Base-by-base conservation (phyloP, 2,797 vertebrate species). In the Danio choprae region DNA sequence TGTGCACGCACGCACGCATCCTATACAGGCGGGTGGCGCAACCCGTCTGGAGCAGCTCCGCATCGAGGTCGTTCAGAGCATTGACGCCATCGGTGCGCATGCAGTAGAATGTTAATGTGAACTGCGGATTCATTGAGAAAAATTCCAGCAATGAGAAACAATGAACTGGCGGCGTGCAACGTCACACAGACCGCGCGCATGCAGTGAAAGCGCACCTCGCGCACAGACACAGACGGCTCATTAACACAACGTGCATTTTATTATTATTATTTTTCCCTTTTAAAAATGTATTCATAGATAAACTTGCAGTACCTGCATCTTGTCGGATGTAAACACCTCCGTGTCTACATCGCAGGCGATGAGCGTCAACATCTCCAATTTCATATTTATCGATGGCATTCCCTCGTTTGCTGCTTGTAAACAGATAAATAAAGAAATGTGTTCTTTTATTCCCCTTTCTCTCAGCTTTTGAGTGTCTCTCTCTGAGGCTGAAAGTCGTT, bases 361-460 rank as follows among this genome's bases (percentile, higher is more conserved):
- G 90, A 95, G 92, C 87, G 93, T 94, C 90, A 94, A 88, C 93
- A 95, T 93, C 92, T 95, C 94, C 92, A 95, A 90, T 89, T 95
- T 94, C 94, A 95, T 95, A 85, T 94, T 95, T 93, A 94, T 95
- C 69, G 94, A 94, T 93, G 94, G 94, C 94, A 95, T 95, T 90
- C 89, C 90, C 84, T 89, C 50, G 74, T 29, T 36, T 51, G 41
- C 77, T 53, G 85, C 74, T 67, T 36, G 81, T 29, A 53, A 82
- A 81, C 77, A 16, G 48, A 46, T 73, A 83, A 76, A 87, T 20
- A 15, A 64, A 81, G 44, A 84, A 79, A 84, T 88, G 83, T 78
- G 78, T 38, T 51, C 1, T 18, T 64, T 48, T 13, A 56, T 48
- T 16, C 67, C 36, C 38, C 65, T 55, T 81, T 69, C 74, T 80